Conservation (phyloP, 2,113 vertebrate species). For the Phalacrocorax carbo region DNA sequence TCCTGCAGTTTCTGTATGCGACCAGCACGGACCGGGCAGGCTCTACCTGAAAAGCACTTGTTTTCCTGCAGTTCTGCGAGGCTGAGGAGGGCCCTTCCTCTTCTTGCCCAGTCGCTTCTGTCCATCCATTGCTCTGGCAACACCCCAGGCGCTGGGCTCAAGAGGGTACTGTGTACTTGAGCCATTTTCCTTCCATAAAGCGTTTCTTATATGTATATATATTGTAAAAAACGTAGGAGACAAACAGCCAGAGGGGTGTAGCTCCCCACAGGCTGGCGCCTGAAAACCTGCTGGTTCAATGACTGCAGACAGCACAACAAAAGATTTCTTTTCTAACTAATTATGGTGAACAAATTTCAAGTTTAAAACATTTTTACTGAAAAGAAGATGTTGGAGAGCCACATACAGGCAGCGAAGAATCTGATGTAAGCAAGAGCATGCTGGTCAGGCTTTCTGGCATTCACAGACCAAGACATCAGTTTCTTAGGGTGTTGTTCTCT, state of each 20-base stretch:
- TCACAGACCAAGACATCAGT: not conserved
- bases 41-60: not conserved
- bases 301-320: not conserved
- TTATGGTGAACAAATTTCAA: not conserved
- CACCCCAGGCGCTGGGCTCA: not conserved
- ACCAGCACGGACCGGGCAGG: fast-evolving
- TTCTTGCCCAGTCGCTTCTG: not conserved
- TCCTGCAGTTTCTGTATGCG: not conserved
- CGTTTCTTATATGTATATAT: not conserved
- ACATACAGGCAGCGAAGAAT: not conserved
- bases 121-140: not conserved
- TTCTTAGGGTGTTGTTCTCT: not conserved
- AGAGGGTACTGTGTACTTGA: not conserved
- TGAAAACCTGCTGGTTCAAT: not conserved
- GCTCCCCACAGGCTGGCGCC: not conserved
- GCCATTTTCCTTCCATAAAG: not conserved
- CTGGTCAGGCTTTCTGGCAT: not conserved
- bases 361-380: not conserved
- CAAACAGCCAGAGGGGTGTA: not conserved
- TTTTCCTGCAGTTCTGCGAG: not conserved
- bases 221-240: not conserved
- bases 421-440: not conserved
- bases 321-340: not conserved
- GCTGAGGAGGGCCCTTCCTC: not conserved
- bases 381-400: not conserved